Conservation (phyloP, 2,797 vertebrate genomes). For the Acipenser oxyrinchus region DNA sequence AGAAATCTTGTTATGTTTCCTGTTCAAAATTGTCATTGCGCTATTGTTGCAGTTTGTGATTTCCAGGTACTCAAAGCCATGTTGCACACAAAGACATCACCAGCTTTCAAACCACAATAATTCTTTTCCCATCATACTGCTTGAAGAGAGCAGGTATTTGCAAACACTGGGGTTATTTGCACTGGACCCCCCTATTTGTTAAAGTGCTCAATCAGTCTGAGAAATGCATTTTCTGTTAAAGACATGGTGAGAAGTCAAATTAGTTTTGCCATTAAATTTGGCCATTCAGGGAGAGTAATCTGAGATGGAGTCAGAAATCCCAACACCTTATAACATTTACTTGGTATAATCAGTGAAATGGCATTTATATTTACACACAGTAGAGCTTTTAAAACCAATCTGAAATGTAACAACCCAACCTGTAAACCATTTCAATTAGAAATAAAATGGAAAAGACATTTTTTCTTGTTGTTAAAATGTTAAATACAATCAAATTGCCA, state of each 20-base stretch:
- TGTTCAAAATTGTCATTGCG: conserved; percentile 47
- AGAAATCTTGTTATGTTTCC: conserved; percentile 44
- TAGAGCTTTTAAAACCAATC: too few species aligned
- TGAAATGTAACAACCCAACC: too few species aligned
- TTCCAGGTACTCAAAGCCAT: conserved; percentile 23
- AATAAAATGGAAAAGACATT: too few species aligned
- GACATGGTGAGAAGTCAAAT: conserved; percentile 68
- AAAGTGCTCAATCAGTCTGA: conserved; percentile 69
- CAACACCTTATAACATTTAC: too few species aligned
- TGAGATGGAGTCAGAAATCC: conserved; percentile 57
- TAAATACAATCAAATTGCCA: too few species aligned
- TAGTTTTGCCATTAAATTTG: conserved; percentile 57
- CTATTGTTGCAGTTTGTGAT: conserved; percentile 48
- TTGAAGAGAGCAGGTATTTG: conserved; percentile 58
- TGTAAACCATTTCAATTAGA: too few species aligned
- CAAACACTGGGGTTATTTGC: conserved; percentile 63
- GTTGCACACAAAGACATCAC: conserved; percentile 41
- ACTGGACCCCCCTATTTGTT: conserved; percentile 55
- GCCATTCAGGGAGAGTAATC: conserved; percentile 44
- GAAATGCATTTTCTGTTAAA: conserved; percentile 65
- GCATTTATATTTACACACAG: too few species aligned
- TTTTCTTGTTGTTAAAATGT: too few species aligned
- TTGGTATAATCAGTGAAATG: too few species aligned
- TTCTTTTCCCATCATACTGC: conserved; percentile 62
- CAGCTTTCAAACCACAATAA: conserved; percentile 56